Base-by-base conservation (phyloP, 2,888 invertebrate genomes). In the Mesodorylaimus sp. region DNA sequence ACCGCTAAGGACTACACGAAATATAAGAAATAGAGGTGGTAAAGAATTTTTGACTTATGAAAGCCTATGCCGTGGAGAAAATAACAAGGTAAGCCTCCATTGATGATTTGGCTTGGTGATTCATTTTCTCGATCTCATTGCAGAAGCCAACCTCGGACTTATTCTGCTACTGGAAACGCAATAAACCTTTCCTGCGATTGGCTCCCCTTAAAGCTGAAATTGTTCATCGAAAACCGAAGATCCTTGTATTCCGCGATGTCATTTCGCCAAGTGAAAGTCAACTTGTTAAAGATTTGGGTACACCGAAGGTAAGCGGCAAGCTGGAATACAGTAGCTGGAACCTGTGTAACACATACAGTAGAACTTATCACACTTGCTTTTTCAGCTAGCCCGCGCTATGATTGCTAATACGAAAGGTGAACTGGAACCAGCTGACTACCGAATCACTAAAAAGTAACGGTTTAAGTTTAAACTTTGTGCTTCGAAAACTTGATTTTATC, bases 181-280 rank as follows among this genome's bases (percentile, higher is more conserved):
- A 66, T 52, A 58, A 61, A 1, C 64, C 65, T 36, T 65, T 58
- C 55, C 54, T 65, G 44, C 52, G 56, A 37, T 53, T 63, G 39
- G 64, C 65, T 1, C 65, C 65, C 1, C 55, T 65, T 55, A 66
- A 66, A 53, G 60, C 61, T 37, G 65, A 64, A 47, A 61, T 65
- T 37, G 53, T 64, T n/a, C 56, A 59, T 13, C 43, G 21, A 23
- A 54, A 54, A 55, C 65, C 27, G 62, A 63, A 50, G 63, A 79
- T 95, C 57, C 77, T 80, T 28, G 72, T 93, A 47, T 93, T 80
- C 69, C 80, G 89, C 65, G 80, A 88, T 56, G 81, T 89, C 19
- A 75, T 97, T 65, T 78, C 75, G 54, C 87, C 95, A 59, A 68
- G 70, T 0, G 95, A 97, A 69, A 89, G 93, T 51, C 78, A 79